A percentile compares a stretch with the other conserved stretches of the same genome.
Conservation (phyloP, 2,888 invertebrate species). For the Meta bourneti region DNA sequence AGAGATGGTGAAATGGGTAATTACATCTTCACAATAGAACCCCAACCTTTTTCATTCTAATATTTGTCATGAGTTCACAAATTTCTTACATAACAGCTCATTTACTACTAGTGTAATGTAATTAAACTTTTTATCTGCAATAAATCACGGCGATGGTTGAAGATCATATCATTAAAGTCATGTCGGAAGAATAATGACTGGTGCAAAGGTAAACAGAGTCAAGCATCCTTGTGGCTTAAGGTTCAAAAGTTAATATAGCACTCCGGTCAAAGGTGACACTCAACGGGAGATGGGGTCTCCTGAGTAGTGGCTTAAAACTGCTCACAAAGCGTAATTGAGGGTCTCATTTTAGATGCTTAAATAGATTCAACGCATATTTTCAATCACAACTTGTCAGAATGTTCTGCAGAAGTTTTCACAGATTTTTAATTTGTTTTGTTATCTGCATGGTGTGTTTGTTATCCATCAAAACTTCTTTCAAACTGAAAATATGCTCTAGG, state of each 20-base stretch:
- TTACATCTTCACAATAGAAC: too few relatives aligned
- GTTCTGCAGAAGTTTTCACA: background rate
- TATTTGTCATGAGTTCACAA: background rate
- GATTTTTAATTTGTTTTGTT: too few relatives aligned
- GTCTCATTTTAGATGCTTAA: background rate
- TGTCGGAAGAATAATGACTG: background rate
- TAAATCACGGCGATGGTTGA: background rate
- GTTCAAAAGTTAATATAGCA: background rate
- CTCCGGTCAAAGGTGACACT: background rate
- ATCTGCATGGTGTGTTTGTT: too few relatives aligned
- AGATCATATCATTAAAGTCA: background rate
- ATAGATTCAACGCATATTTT: background rate
- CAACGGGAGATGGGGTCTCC: background rate
- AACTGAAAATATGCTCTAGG: too few relatives aligned
- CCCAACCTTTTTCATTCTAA: background rate
- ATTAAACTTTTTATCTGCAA: background rate
- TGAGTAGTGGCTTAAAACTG: background rate
- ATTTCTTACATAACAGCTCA: background rate
- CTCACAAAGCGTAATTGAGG: background rate
- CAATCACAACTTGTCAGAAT: background rate
- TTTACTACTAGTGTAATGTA: background rate
- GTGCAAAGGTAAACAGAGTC: background rate
- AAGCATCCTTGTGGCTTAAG: background rate
- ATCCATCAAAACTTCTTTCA: too few relatives aligned
- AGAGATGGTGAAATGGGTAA: too few relatives aligned